Evolutionary conservation across 2,888 invertebrate species (phyloP).

Genomic region (Temnothorax rugatulus): DNA sequence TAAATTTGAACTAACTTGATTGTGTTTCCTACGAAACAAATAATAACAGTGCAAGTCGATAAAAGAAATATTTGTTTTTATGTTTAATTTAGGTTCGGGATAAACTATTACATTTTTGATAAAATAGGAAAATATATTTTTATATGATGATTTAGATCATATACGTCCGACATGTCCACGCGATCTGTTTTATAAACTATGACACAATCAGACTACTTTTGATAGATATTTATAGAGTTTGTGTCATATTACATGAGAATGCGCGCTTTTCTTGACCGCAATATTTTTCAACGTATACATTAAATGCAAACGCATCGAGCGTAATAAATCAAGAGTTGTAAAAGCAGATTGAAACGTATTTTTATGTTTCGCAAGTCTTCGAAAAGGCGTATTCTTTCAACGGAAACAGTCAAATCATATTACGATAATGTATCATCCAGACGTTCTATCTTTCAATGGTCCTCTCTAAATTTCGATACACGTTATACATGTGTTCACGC

Average conservation of each 20-base stretch:
- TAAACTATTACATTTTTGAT: not conserved
- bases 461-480: conserved; percentile 33
- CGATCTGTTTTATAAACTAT: not conserved
- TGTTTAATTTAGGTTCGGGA: not conserved
- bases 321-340: not conserved
- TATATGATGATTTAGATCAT: not conserved
- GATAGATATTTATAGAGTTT: not conserved
- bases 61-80: conserved; percentile 13
- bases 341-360: not conserved
- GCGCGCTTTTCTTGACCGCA: not conserved
- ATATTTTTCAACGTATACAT: conserved; percentile 1
- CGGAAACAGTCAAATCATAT: conserved; percentile 29
- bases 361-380: not conserved
- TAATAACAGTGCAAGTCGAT: not conserved
- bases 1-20: not conserved
- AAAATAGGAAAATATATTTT: not conserved
- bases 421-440: conserved; percentile 31
- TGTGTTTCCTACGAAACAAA: not conserved
- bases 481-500: not conserved
- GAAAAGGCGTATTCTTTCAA: not conserved
- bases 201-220: not conserved
- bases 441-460: conserved; percentile 13
- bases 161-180: not conserved
- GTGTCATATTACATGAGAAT: not conserved
- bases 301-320: not conserved